Evolutionary conservation across 2,113 vertebrate genomes (phyloP).

Genomic region (Thryonomys swinderianus): DNA sequence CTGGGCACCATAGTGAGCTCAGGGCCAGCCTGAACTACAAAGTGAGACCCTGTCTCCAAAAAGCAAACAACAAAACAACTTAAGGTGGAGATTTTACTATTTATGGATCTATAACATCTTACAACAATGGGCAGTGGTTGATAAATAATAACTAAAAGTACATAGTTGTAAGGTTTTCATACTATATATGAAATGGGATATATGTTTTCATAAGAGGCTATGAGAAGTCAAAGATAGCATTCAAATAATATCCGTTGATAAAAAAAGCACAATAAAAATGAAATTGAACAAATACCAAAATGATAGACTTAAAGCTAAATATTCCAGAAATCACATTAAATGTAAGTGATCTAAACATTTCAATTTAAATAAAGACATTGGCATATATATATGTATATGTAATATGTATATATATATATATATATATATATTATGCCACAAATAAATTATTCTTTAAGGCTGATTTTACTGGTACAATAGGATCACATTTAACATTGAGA

Average conservation of each 20-base stretch:
- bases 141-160: neutral
- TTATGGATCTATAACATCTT: neutral
- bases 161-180: neutral
- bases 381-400: too few species aligned
- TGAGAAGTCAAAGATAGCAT: neutral
- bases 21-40: too few species aligned
- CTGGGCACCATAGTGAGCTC: too few species aligned
- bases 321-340: neutral
- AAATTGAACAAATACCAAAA: neutral
- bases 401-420: too few species aligned
- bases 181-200: neutral
- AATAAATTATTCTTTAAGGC: too few species aligned
- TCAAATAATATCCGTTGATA: neutral
- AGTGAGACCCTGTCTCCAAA: too few species aligned
- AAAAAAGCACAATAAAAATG: neutral
- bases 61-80: too few species aligned
- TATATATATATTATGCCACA: too few species aligned
- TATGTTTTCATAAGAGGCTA: neutral
- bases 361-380: neutral
- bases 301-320: neutral
- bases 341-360: neutral
- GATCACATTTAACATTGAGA: too few species aligned
- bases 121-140: neutral
- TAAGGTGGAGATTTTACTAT: neutral
- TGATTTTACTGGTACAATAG: too few species aligned